Evolutionary conservation across 2,888 invertebrate species (phyloP), one percentile per base, ranked within the genome.

Genomic region (Lamellibrachia satsuma): DNA sequence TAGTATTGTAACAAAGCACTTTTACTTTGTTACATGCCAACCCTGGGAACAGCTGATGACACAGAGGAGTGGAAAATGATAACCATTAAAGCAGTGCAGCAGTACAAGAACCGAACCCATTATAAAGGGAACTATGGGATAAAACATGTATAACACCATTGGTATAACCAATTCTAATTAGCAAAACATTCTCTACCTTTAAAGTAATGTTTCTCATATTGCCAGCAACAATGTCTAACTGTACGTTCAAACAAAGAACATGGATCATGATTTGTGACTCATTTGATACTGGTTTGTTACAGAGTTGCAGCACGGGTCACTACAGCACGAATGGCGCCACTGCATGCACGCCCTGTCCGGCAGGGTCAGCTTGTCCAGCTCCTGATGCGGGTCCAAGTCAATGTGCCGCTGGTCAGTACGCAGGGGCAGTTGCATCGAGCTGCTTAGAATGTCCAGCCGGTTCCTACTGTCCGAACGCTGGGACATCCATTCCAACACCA

Each of bases 401-500:
- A 91, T 96, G 96, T 94, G 92, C 93, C 0, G 93, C 94, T 7
- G 96, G 96, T 1, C 93, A 94, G 39, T 96, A 95, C 93, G 94
- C 96, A 1, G 93, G 93, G 52, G 93, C 92, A 6, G 95, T 95
- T 0, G 94, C 95, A 51, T 57, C 94, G 9, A 90, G 75, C 15
- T 96, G 96, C 93, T 94, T 94, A n/a, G 92, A 93, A 8, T 96
- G 96, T 94, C 95, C 95, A 27, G 94, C 95, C 7, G 96, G 96
- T 3, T 95, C 95, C 94, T 96, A 95, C 93, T 96, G 96, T 93
- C 95, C 95, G 0, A 92, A 95, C 60, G 95, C 95, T 1, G 93
- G 92, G 3, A 93, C 92, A 52, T 91, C 92, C 11, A 90, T 92
- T n/a, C 93, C 93, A 2, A 93, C 92, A 7, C 93, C 95, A 7